Base-by-base conservation (phyloP, 2,113 vertebrate species). In the Macquaria ambigua region DNA sequence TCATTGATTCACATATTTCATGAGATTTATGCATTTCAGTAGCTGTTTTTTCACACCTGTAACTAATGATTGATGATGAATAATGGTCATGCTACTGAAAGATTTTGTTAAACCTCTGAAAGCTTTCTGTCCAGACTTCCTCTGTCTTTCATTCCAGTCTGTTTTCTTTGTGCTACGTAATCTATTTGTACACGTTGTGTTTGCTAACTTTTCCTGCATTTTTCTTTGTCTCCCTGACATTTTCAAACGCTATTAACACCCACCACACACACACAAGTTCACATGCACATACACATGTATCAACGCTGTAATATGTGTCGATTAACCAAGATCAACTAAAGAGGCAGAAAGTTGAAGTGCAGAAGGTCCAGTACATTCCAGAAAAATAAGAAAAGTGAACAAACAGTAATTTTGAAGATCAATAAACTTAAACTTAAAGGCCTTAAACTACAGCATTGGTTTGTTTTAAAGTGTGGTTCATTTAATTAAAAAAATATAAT, bases 1-100 rank as follows among this genome's bases (percentile, higher is more conserved):
- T 72, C 21, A 61, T 48, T 46, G 43, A 73, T 70, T 79, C 46
- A 52, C 64, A 56, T 52, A 11, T 69, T 83, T 69, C 23, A 46
- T 10, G 20, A 75, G 80, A 67, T 78, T 81, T 48, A 77, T 75
- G 41, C 50, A 48, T 59, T 83, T 83, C 21, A 43, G 31, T n/a
- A 37, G 6, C 73, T 77, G 37, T 8, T 34, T 74, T 72, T 81
- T 78, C 78, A 78, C 73, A 87, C 75, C 61, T 84, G 74, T 50
- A 71, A 53, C 4, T 48, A 55, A 34, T 68, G 50, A 87, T 21
- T 72, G 56, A 67, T 66, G 72, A 77, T 80, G 46, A 69, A 5
- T 71, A 74, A 85, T 64, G 21, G n/a, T 46, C 31, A 25, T 0
- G 1, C 15, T 25, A 39, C n/a, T 66, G 58, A 72, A 74, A 41